A percentile compares a stretch with the other conserved stretches of the same genome.
Evolutionary conservation across 2,888 invertebrate species (phyloP).

Genomic region (Apodemia hepburni): DNA sequence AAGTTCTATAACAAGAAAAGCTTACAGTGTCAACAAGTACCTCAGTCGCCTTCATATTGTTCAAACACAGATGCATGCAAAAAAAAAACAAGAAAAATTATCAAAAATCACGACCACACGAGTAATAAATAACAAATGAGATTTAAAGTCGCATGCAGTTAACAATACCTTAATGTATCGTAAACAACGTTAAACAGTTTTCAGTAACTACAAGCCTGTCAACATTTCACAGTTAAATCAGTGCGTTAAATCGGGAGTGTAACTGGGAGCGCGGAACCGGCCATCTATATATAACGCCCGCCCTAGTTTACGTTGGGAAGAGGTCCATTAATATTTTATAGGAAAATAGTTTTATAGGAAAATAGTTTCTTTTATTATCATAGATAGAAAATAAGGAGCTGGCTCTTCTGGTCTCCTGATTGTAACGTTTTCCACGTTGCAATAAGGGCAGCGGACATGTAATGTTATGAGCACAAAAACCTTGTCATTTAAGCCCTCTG

Average conservation of each 20-base stretch:
- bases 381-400: background rate
- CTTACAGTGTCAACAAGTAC: background rate
- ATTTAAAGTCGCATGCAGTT: background rate
- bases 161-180: conserved; percentile 10
- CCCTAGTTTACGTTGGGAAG: conserved; percentile 26
- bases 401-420: background rate
- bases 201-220: conserved; percentile 11
- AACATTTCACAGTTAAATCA: conserved; percentile 23
- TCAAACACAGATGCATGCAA: background rate
- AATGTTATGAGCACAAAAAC: no score
- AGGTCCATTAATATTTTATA: conserved; percentile 14
- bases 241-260: conserved; percentile 24
- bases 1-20: no score
- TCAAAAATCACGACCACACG: background rate
- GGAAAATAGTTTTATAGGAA: background rate
- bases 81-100: background rate
- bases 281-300: conserved; percentile 30
- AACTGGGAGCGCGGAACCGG: conserved; percentile 27
- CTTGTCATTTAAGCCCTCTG: no score
- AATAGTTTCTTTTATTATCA: background rate
- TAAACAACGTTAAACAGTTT: conserved; percentile 19
- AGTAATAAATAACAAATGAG: background rate
- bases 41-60: background rate
- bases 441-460: no score
- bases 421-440: no score